Base-by-base conservation (phyloP, 2,888 invertebrate genomes). In the Drosophila siamana region DNA sequence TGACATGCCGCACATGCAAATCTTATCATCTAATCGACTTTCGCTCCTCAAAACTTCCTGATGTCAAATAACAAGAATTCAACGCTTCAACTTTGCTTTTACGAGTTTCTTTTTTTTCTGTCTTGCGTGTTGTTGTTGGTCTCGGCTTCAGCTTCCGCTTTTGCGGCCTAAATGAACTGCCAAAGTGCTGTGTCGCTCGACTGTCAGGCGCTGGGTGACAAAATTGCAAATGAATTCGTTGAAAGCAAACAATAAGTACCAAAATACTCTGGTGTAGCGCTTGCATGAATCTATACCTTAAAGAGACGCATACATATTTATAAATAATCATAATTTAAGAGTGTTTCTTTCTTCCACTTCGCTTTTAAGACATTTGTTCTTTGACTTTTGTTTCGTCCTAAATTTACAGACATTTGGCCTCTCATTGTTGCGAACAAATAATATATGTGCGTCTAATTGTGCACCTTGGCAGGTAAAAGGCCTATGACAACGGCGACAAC, bases 11-110 rank as follows among this genome's bases (percentile, higher is more conserved):
- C 61, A 62, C 44, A 66, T 56, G 63, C 65, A 69, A 68, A 77
- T 68, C 68, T 52, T 59, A 55, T 61, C 61, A 61, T 69, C 65
- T 63, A 68, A 74, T 78, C 74, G 71, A 71, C 77, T 60, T 69
- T 51, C n/a, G 38, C 44, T n/a, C 15, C 13, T 13, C 22, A 55
- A 46, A 46, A 19, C 13, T 43, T 52, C 28, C 33, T 15, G 8
- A 15, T 52, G 22, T 15, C 47, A 9, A 43, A 43, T 50, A 55
- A 16, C 28, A 59, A 48, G 47, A 48, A 54, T 30, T 51, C 13
- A 36, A 33, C 16, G 38, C 13, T 36, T 36, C 22, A 62, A 65
- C 66, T 67, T 74, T 67, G 44, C 48, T 74, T 56, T 67, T 60
- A 67, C 44, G 64, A 59, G 24, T 40, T 43, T 19, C 30, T 4